Evolutionary conservation across 2,113 vertebrate species (phyloP).

Genomic region (Zosterops pallidus): DNA sequence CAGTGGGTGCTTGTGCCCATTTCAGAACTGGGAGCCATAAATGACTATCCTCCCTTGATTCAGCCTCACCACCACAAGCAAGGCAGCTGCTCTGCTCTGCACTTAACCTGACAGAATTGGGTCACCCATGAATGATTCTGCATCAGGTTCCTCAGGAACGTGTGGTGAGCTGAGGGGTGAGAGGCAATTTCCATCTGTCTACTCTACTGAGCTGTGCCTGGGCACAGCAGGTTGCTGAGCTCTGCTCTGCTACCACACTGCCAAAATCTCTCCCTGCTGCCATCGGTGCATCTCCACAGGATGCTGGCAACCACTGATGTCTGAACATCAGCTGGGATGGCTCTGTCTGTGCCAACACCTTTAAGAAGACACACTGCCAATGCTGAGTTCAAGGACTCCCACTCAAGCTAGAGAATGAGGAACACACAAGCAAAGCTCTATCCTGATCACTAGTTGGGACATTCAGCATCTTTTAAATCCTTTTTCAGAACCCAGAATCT

Average conservation of each 20-base stretch:
- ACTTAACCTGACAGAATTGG: constrained; percentile 25
- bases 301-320: constrained; percentile 15
- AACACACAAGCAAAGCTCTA: background rate
- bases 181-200: constrained; percentile 40
- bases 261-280: constrained; percentile 14
- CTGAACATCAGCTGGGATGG: constrained; percentile 1
- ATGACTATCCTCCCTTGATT: background rate
- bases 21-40: background rate
- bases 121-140: constrained; percentile 4
- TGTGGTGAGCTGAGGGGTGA: background rate
- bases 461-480: background rate
- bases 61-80: background rate
- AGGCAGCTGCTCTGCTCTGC: constrained; percentile 1
- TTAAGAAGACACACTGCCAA: background rate
- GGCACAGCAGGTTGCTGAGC: background rate
- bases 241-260: background rate
- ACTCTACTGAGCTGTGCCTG: background rate
- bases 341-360: background rate
- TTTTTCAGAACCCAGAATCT: background rate
- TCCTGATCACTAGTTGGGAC: background rate
- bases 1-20: background rate
- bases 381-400: background rate
- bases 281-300: background rate
- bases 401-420: background rate
- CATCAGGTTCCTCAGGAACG: background rate